Base-by-base conservation (phyloP, 2,888 invertebrate species). In the Apamea monoglypha region DNA sequence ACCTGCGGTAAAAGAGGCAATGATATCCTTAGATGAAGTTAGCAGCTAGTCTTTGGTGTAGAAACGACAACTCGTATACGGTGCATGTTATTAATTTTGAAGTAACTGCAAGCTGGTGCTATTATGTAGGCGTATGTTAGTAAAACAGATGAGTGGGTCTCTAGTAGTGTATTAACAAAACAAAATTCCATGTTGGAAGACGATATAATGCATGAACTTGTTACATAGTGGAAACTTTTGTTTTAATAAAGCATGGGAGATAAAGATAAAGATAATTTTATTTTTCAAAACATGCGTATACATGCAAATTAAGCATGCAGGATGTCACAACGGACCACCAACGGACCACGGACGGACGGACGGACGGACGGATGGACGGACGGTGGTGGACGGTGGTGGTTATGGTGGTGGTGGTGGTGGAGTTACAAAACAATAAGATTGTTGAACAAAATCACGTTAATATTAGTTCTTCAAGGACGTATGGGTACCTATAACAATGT, bases 401-500 rank as follows among this genome's bases (percentile, higher is more conserved):
- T n/a, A n/a, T n/a, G n/a, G n/a, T n/a, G n/a, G n/a, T n/a, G n/a
- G n/a, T n/a, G n/a, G n/a, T n/a, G n/a, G n/a, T n/a, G n/a, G n/a
- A 77, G 50, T 72, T 69, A 25, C 61, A 74, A 77, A 86, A 70
- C 61, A 84, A 83, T 78, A 66, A 29, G 21, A 59, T 40, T 66
- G 66, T 66, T 70, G 53, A 76, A 73, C 73, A 64, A 81, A 76
- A 81, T 80, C 82, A 71, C 29, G 67, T 81, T 85, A 78, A 68
- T 63, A 76, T 78, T 80, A 47, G 68, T 74, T 74, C 40, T 66
- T 70, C 80, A 79, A 80, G 79, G 86, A 64, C 74, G 44, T 74
- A 64, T 75, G 63, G 70, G 69, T 70, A n/a, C n/a, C n/a, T n/a
- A 76, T 69, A 81, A 78, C 63, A 78, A 61, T 78, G 75, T 81